phyloP scores from a whole-genome alignment of 2,888 invertebrate species.

The Standfussiana lucernea region DNA sequence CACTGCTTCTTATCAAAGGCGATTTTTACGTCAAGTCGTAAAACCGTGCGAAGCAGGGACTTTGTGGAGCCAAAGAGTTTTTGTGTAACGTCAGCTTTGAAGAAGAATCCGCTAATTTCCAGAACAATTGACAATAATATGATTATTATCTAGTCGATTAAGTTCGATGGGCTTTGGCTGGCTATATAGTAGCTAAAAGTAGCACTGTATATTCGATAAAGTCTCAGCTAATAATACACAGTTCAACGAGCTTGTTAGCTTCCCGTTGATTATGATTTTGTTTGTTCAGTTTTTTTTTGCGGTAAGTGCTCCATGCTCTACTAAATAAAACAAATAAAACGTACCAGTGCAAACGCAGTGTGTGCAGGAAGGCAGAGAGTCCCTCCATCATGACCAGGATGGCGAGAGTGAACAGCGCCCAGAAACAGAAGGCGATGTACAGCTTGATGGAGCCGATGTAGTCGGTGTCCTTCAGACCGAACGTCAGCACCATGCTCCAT shows the following conservation, averaged over 20 bases:
- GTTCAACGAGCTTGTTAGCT: not conserved
- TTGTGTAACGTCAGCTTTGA: not conserved
- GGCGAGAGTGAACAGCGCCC: slow-evolving; percentile 97
- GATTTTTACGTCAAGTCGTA: not conserved
- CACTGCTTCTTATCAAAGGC: not conserved
- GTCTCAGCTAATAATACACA: not conserved
- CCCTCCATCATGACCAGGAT: slow-evolving; percentile 99
- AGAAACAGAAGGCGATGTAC: slow-evolving; percentile 96
- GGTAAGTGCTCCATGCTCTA: not conserved
- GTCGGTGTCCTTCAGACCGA: slow-evolving; percentile 92
- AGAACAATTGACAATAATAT: not conserved
- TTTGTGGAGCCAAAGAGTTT: not conserved
- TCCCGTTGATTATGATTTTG: not conserved
- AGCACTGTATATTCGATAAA: not conserved
- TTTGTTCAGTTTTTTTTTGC: not conserved
- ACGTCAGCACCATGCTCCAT: slow-evolving; percentile 97
- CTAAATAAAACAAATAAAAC: slow-evolving; percentile 62
- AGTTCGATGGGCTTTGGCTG: not conserved
- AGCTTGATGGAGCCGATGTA: slow-evolving; percentile 94
- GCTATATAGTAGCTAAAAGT: not conserved
- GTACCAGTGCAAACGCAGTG: slow-evolving; percentile 98
- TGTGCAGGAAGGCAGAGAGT: slow-evolving; percentile 99
- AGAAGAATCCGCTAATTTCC: not conserved
- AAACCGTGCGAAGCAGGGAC: not conserved
- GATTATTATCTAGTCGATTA: not conserved